Evolutionary conservation across 2,888 invertebrate genomes (phyloP), one percentile per base, ranked within the genome.

Genomic region (Apotomis betuletana): DNA sequence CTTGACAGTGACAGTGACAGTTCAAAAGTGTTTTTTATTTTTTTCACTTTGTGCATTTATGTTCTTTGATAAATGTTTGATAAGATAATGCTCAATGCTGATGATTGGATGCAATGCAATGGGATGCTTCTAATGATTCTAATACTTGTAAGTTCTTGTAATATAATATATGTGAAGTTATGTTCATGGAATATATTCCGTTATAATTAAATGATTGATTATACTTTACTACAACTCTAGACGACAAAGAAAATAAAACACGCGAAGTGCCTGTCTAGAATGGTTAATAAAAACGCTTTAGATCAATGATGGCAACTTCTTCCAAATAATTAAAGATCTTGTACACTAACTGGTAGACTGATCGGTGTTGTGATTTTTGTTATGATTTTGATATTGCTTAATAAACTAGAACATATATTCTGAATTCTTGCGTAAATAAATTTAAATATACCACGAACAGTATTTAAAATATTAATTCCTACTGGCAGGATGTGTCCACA

Each of bases 401-500:
- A 27, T 27, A 27, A 27, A 27, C 27, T 27, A 27, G 27, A 27
- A 27, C 2, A 27, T 27, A 27, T 27, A 27, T 27, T 27, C 27
- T 27, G 27, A 27, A 27, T 27, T 44, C 0, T 6, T 5, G 27
- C 12, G 3, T 5, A 41, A 44, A 15, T 10, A 13, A 1, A 44
- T 9, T 68, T 41, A 5, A 3, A 60, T 27, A 27, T 27, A 27
- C 27, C 27, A 27, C 27, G 27, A 27, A 38, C 6, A 12, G 55
- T 3, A 1, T 15, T 55, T 57, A 38, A 51, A 41, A 5, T 27
- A 41, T n/a, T 36, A 59, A 36, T 36, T 41, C 38, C 46, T 27
- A 72, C 67, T 68, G 67, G 72, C 72, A 68, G 72, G 68, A 68
- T 52, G 44, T 63, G 15, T 73, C 65, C 74, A 74, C 70, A 75